Conservation (phyloP, 2,888 invertebrate genomes). For the Limnephilus lunatus region DNA sequence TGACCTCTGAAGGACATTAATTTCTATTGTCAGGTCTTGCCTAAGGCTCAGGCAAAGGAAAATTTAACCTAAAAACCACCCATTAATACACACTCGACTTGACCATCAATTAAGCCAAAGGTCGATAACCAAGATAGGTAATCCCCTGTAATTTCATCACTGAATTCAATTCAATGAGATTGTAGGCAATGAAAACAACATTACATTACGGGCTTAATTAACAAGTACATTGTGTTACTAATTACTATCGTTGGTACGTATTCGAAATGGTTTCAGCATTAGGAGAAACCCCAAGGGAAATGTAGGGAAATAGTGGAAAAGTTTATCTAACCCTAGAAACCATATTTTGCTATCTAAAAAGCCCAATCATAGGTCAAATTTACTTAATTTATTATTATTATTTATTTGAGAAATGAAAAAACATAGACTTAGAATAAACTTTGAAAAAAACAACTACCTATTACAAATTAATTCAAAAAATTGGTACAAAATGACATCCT, state of each 20-base stretch:
- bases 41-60: not conserved
- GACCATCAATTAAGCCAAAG: not conserved
- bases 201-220: not conserved
- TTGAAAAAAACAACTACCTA: too few species aligned
- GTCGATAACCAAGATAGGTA: not conserved
- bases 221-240: not conserved
- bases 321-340: too few species aligned
- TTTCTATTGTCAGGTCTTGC: not conserved
- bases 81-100: not conserved
- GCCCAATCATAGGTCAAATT: too few species aligned
- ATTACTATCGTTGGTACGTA: not conserved
- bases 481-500: too few species aligned
- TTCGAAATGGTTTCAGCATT: not conserved
- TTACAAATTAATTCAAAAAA: too few species aligned
- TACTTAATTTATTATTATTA: too few species aligned
- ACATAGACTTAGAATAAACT: too few species aligned
- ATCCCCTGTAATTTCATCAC: not conserved
- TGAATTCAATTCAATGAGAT: not conserved
- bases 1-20: not conserved
- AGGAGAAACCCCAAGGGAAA: not conserved
- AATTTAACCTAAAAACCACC: not conserved
- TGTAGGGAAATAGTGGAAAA: too few species aligned
- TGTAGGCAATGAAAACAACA: not conserved
- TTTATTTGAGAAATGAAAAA: too few species aligned
- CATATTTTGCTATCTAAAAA: too few species aligned